Conservation (phyloP, 1,140 invertebrate genomes). For the Latrodectus geometricus region DNA sequence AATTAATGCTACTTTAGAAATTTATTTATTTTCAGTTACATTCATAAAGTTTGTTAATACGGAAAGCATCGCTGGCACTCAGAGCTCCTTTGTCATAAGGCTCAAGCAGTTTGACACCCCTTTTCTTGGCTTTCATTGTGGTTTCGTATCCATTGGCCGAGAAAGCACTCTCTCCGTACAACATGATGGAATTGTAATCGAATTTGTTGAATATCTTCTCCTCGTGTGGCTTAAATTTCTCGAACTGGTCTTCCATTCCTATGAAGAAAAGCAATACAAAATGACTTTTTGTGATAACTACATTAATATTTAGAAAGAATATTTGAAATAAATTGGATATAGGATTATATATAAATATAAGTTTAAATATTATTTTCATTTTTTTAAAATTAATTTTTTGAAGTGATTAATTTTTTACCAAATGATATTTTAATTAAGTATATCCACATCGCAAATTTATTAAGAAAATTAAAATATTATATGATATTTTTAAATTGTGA, state of each 20-base stretch:
- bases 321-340: too few relatives aligned
- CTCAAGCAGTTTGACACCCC: background rate
- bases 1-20: background rate
- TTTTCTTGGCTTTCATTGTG: conserved; percentile 51
- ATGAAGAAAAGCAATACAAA: too few relatives aligned
- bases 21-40: conserved; percentile 3
- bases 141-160: conserved; percentile 6
- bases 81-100: conserved; percentile 28
- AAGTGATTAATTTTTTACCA: too few relatives aligned
- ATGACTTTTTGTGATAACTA: too few relatives aligned
- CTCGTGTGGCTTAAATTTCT: conserved; percentile 11
- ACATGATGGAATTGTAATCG: conserved; percentile 50
- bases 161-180: conserved; percentile 51
- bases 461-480: too few relatives aligned
- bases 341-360: too few relatives aligned
- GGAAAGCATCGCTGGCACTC: conserved; percentile 13
- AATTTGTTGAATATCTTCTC: conserved; percentile 30
- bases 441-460: too few relatives aligned
- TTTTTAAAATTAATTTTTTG: too few relatives aligned
- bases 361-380: too few relatives aligned
- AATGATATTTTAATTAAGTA: too few relatives aligned
- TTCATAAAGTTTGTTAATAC: conserved; percentile 41
- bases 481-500: too few relatives aligned
- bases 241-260: conserved; percentile 25
- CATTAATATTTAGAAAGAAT: too few relatives aligned